Conservation (phyloP, 2,888 invertebrate species). For the Acanthococcus lagerstroemiae region DNA sequence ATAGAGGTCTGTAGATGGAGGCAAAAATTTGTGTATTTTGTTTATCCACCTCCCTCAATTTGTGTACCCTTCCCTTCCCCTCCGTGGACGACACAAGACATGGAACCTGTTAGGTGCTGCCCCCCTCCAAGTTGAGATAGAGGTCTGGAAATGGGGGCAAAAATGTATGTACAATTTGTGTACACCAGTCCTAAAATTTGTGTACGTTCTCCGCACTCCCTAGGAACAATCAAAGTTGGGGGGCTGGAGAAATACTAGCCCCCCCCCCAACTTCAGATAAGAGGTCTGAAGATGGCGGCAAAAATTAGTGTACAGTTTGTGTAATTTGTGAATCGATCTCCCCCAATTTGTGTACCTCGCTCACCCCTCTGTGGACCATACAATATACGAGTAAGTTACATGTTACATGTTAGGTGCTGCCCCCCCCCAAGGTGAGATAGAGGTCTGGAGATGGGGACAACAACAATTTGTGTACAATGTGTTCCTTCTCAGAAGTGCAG, state of each 20-base stretch:
- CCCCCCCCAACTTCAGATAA: not conserved
- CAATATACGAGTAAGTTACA: too few relatives aligned
- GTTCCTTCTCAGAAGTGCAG: too few relatives aligned
- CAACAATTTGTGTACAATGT: too few relatives aligned
- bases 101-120: not conserved
- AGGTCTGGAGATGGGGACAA: too few relatives aligned
- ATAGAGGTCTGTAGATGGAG: too few relatives aligned
- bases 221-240: not conserved
- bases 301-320: not conserved
- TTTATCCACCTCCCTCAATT: not conserved
- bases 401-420: too few relatives aligned
- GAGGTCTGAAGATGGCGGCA: not conserved
- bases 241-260: not conserved
- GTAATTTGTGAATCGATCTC: not conserved
- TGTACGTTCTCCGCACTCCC: not conserved
- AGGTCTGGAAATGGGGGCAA: not conserved
- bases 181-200: not conserved
- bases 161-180: not conserved
- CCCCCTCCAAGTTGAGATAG: not conserved
- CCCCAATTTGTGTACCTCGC: not conserved
- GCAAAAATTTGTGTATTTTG: not conserved
- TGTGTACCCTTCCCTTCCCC: not conserved
- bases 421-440: too few relatives aligned
- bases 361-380: too few relatives aligned
- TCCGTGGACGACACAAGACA: not conserved